These are phyloP conservation scores for Brachionus rotundiformis DNA, from an alignment of 1,140 invertebrate genomes.

Conservation along the genomic window DNA sequence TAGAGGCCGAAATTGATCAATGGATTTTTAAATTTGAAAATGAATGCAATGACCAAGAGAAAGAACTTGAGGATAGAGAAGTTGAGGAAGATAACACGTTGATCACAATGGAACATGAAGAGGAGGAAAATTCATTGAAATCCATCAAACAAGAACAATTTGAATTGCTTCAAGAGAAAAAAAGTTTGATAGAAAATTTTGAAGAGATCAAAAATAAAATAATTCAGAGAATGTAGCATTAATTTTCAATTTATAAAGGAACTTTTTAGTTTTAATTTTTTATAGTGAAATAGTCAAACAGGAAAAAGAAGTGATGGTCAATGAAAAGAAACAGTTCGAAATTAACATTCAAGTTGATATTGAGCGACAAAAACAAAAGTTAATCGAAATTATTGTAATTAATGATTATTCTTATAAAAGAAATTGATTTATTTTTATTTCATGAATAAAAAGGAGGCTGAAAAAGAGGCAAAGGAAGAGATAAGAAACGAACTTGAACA, in stretches of 20 bases:
- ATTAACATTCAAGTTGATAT: neutral
- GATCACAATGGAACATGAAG: constrained; percentile 10
- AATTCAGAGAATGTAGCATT: neutral
- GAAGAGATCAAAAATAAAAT: constrained; percentile 32
- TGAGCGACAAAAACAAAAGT: constrained; percentile 36
- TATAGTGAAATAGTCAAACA: constrained; percentile 21
- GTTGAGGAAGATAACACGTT: constrained; percentile 17
- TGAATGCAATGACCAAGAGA: constrained; percentile 34
- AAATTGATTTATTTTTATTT: neutral
- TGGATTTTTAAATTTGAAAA: constrained; percentile 25
- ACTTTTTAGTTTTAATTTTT: neutral
- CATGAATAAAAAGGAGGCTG: neutral
- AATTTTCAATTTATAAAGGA: neutral
- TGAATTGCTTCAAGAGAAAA: constrained; percentile 37
- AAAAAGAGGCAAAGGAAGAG: constrained; percentile 10
- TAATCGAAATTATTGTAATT: neutral
- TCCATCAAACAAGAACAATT: constrained; percentile 40
- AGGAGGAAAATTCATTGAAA: constrained; percentile 9
- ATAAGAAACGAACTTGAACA: constrained; percentile 21
- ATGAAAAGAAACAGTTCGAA: constrained; percentile 22
- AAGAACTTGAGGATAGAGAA: constrained; percentile 30
- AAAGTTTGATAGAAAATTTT: constrained; percentile 40
- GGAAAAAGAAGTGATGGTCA: neutral
- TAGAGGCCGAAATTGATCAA: constrained; percentile 22
- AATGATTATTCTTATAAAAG: neutral